These are phyloP conservation scores for Machimus rusticus DNA, from an alignment of 2,888 invertebrate species.

Conservation along the genomic window DNA sequence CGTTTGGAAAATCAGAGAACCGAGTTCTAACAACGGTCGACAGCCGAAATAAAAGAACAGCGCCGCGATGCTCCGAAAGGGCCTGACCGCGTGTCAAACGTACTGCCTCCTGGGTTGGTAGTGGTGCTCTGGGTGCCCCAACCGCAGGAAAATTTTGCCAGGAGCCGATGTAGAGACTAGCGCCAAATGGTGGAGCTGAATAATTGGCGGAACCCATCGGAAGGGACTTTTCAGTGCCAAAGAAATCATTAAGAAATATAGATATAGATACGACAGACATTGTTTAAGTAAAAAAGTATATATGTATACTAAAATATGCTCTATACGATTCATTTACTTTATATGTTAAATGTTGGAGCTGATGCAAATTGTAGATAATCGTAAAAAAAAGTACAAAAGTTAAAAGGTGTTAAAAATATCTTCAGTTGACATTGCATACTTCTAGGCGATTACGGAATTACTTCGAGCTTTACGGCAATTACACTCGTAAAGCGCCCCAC, in stretches of 20 bases:
- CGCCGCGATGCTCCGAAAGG: not conserved
- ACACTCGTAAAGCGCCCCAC: not conserved
- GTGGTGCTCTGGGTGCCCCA: not conserved
- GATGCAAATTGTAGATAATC: not conserved
- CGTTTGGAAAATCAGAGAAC: conserved; percentile 20
- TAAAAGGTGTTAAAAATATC: not conserved
- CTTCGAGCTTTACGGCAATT: not conserved
- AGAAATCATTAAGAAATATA: not conserved
- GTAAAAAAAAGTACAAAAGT: not conserved
- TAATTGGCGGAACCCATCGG: not conserved
- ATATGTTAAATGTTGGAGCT: not conserved
- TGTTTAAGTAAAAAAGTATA: not conserved
- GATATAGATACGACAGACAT: not conserved
- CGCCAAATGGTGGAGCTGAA: not conserved
- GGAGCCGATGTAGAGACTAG: not conserved
- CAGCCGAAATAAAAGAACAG: not conserved
- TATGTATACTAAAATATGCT: too few species aligned
- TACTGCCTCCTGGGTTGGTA: not conserved
- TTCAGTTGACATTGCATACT: not conserved
- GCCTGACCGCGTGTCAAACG: not conserved
- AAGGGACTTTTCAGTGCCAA: not conserved
- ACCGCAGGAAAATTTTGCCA: not conserved
- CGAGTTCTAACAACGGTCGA: not conserved
- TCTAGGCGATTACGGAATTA: not conserved
- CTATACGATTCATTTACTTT: not conserved